phyloP scores from a whole-genome alignment of 2,888 invertebrate genomes.

The Drosophila basisetae region DNA sequence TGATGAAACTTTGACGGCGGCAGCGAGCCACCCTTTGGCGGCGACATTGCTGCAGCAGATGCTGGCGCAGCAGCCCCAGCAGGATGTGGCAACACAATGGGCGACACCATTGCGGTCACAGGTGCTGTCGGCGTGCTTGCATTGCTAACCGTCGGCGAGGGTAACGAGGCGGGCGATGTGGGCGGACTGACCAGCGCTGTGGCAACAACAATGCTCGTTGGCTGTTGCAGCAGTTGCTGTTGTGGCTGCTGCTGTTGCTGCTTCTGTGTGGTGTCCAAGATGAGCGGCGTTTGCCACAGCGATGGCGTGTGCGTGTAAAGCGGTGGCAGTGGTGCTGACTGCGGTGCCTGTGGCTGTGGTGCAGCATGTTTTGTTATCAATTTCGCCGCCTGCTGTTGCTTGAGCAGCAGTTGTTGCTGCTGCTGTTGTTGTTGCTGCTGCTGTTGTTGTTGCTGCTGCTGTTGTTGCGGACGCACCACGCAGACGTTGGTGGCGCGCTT shows the following conservation, averaged over 20 bases:
- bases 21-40: slow-evolving; percentile 69
- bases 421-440: slow-evolving; percentile 64
- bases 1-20: slow-evolving; percentile 85
- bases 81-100: slow-evolving; percentile 66
- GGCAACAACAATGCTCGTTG: slow-evolving; percentile 33
- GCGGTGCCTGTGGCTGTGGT: slow-evolving; percentile 55
- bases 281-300: slow-evolving; percentile 82
- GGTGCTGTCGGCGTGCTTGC: slow-evolving; percentile 59
- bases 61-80: slow-evolving; percentile 34
- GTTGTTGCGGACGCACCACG: slow-evolving; percentile 81
- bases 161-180: slow-evolving; percentile 76
- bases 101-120: slow-evolving; percentile 74
- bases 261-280: slow-evolving; percentile 74
- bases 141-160: slow-evolving; percentile 58
- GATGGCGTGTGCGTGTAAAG: slow-evolving; percentile 79
- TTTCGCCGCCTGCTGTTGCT: slow-evolving; percentile 55
- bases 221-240: slow-evolving; percentile 23
- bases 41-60: slow-evolving; percentile 42
- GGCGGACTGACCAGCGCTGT: slow-evolving; percentile 70
- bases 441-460: slow-evolving; percentile 69
- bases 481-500: slow-evolving; percentile 78
- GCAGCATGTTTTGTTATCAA: slow-evolving; percentile 38
- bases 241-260: slow-evolving; percentile 52
- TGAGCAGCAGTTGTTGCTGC: slow-evolving; percentile 54
- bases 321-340: slow-evolving; percentile 66